These are phyloP conservation scores for Stichopus horrens DNA, from an alignment of 53 echinoderm and acorn worm species.

Conservation along the genomic window DNA sequence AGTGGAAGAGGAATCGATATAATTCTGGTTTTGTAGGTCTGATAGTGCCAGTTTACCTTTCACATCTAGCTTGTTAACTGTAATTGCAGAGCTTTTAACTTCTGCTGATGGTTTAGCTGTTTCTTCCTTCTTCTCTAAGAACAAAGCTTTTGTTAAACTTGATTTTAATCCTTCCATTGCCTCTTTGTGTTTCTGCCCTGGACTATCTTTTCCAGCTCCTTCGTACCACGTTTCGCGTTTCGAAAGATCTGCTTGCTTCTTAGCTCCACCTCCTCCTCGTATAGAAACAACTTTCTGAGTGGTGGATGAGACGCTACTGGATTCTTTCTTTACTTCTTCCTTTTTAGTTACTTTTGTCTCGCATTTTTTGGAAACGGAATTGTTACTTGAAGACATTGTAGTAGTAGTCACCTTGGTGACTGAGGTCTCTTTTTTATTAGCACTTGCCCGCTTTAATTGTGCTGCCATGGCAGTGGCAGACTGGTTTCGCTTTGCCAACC, in stretches of 20 bases:
- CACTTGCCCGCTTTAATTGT: constrained; percentile 39
- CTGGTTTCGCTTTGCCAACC: constrained; percentile 7
- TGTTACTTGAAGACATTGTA: not conserved
- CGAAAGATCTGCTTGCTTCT: not conserved
- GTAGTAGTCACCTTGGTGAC: constrained; percentile 19
- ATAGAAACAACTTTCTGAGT: constrained; percentile 30
- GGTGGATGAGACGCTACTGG: not conserved
- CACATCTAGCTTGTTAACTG: not conserved
- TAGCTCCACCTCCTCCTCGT: constrained; percentile 26
- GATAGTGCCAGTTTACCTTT: constrained; percentile 15
- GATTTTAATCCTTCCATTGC: constrained; percentile 38
- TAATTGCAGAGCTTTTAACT: not conserved
- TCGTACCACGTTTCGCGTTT: constrained; percentile 23
- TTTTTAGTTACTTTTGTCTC: constrained; percentile 23
- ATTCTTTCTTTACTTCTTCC: constrained; percentile 26
- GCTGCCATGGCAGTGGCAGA: constrained; percentile 32
- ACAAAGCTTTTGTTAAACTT: constrained; percentile 24
- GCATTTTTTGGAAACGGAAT: not conserved
- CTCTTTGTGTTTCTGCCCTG: constrained; percentile 31
- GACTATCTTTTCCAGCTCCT: not conserved
- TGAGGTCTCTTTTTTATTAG: constrained; percentile 22
- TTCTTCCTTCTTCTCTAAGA: constrained; percentile 40
- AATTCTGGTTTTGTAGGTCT: constrained; percentile 45
- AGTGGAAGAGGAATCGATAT: constrained; percentile 25
- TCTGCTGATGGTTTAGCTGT: not conserved